Evolutionary conservation across 2,113 vertebrate species (phyloP), one percentile per base, ranked within the genome.

Genomic region (Platycercus adscitus): DNA sequence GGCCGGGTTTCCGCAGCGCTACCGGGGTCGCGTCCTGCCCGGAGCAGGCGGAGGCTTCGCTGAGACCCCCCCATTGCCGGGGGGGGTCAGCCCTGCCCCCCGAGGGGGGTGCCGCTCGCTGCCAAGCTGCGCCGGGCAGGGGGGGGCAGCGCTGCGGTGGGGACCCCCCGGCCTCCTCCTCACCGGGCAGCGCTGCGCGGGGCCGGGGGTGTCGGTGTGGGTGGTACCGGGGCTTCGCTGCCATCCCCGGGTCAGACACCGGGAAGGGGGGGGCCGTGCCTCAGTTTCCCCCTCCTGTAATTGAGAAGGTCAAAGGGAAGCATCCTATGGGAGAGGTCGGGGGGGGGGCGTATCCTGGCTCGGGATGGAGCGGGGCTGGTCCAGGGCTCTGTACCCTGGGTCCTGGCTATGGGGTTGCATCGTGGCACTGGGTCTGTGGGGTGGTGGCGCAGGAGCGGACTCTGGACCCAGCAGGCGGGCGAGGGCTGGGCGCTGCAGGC

Each of bases 311-410:
- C 35, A 5, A 26, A 41, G 24, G 35, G 86, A 68, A 3, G 31
- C 31, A 0, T 23, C 5, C 11, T 3, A 35, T 1, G 16, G 55
- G 56, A 11, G 12, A 11, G 29, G 7, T 7, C 1, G 10, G 29
- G 9, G 44, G 44, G 73, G 50, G 29, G 3, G 2, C 65, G 1
- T 0, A 26, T 26, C 63, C 50, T 2, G 52, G 5, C 7, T 44
- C 0, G 6, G 50, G 19, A 5, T 0, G 3, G 24, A 8, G 3
- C 1, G 0, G 37, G 24, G 3, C 11, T 3, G 39, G 7, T 46
- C 8, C 61, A 1, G 6, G 9, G 23, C 20, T 13, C 46, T 11
- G 66, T 6, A 2, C 2, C 41, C 23, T 0, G 7, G 17, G 20
- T 24, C 9, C 58, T 0, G 12, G 8, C 76, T 3, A 88, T 33